These are phyloP conservation scores for Brachionus asplanchnoidis DNA, from an alignment of 1,140 invertebrate species.

Conservation along the genomic window DNA sequence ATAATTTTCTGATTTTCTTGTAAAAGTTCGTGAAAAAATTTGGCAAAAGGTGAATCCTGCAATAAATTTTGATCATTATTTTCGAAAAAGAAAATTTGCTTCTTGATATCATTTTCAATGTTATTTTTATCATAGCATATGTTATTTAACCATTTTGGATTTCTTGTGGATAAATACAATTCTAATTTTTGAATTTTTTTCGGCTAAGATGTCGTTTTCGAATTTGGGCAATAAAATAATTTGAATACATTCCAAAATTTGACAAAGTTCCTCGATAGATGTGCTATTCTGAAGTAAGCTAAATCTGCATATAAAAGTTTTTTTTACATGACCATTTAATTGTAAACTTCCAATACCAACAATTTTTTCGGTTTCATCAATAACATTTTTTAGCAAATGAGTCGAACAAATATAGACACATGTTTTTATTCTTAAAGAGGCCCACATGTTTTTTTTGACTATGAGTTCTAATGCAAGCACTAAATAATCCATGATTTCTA, in stretches of 20 bases:
- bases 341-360: background rate
- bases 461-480: background rate
- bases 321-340: background rate
- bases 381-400: background rate
- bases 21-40: background rate
- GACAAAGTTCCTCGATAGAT: background rate
- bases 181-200: background rate
- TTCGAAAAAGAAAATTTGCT: background rate
- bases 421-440: background rate
- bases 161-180: background rate
- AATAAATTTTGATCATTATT: background rate
- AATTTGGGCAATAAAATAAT: background rate
- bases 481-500: slow-evolving; percentile 4
- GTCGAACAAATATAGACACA: background rate
- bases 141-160: background rate
- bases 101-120: background rate
- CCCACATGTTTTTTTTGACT: background rate
- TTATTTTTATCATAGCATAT: background rate
- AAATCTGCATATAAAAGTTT: background rate
- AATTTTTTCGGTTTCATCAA: background rate
- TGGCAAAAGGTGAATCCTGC: background rate
- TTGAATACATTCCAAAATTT: background rate
- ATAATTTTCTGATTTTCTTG: background rate
- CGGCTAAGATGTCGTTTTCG: background rate
- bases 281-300: background rate